These are phyloP conservation scores for Phoenicopterus ruber DNA, from an alignment of 2,113 vertebrate genomes.

Conservation along the genomic window DNA sequence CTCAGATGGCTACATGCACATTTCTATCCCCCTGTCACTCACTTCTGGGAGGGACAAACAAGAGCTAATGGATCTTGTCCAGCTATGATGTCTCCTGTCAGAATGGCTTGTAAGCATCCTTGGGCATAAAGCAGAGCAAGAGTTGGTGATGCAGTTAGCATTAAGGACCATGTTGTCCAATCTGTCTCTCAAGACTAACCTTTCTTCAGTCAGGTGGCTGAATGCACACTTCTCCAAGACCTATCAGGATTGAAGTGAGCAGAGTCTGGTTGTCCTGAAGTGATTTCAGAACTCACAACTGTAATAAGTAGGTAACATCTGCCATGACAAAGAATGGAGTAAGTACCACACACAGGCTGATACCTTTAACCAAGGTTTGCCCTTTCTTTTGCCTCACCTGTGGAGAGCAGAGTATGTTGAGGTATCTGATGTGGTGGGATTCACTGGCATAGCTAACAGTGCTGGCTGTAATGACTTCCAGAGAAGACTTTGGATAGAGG, in stretches of 20 bases:
- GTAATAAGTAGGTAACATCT: neutral
- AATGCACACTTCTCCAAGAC: neutral
- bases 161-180: neutral
- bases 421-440: neutral
- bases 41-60: neutral
- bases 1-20: neutral
- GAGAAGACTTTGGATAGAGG: neutral
- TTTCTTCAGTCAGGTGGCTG: neutral
- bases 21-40: neutral
- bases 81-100: neutral
- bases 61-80: neutral
- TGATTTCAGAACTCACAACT: neutral
- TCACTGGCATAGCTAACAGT: neutral
- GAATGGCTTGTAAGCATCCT: neutral
- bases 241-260: neutral
- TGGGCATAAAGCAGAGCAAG: neutral
- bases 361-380: neutral
- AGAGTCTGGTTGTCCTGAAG: neutral
- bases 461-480: neutral
- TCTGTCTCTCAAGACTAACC: neutral
- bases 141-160: neutral
- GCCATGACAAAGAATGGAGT: neutral
- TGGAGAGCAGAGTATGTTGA: neutral
- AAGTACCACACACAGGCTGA: neutral
- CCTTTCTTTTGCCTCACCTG: neutral